Evolutionary conservation across 2,888 invertebrate genomes (phyloP).

Genomic region (Amitus sp.): DNA sequence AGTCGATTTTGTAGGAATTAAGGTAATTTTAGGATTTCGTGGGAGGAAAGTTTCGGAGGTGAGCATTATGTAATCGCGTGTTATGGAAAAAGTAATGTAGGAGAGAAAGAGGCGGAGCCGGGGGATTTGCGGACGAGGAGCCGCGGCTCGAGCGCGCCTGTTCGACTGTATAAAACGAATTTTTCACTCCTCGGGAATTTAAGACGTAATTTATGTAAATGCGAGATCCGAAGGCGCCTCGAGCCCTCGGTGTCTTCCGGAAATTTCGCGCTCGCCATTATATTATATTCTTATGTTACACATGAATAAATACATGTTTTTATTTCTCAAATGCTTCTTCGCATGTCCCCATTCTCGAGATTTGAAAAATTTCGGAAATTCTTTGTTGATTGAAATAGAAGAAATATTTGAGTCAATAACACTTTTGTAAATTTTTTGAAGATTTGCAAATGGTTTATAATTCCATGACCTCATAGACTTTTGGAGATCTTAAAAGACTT

Average conservation of each 20-base stretch:
- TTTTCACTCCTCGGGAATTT: conserved; percentile 1
- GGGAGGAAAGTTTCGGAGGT: conserved; percentile 49
- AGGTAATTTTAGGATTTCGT: conserved; percentile 42
- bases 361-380: too few species aligned
- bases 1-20: conserved; percentile 54
- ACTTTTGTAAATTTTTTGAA: too few species aligned
- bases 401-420: too few species aligned
- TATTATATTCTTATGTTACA: conserved; percentile 61
- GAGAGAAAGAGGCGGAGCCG: conserved; percentile 20
- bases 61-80: conserved; percentile 56
- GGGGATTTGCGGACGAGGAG: conserved; percentile 26
- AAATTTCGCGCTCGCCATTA: conserved; percentile 52
- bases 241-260: conserved; percentile 49
- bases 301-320: conserved; percentile 58
- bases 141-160: conserved; percentile 12
- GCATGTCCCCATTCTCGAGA: not conserved
- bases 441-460: too few species aligned
- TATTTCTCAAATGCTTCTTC: conserved; percentile 50
- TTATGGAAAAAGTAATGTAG: conserved; percentile 45
- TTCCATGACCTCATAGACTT: too few species aligned
- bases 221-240: conserved; percentile 13
- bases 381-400: too few species aligned
- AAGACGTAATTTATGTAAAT: conserved; percentile 14
- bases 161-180: conserved; percentile 17
- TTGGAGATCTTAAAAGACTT: too few species aligned